Evolutionary conservation across 2,888 invertebrate genomes (phyloP).

Genomic region (Dioctria rufipes): DNA sequence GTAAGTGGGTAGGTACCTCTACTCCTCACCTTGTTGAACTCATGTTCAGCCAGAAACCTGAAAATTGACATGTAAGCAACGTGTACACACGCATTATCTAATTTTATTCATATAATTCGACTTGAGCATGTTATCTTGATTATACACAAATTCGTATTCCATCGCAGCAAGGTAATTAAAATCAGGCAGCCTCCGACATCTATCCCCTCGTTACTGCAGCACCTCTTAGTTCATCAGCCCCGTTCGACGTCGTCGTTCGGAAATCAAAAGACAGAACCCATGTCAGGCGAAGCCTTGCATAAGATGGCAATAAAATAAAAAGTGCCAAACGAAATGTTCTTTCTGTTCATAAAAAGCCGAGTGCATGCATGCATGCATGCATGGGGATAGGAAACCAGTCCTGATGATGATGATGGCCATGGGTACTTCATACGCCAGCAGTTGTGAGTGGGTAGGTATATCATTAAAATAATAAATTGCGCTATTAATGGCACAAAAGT

Average conservation of each 20-base stretch:
- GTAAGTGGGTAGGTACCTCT: no score
- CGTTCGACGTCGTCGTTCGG: not conserved
- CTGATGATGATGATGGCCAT: not conserved
- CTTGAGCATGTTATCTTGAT: conserved; percentile 34
- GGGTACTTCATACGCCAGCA: conserved; percentile 21
- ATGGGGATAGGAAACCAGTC: not conserved
- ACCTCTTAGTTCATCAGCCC: no score
- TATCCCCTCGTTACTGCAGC: no score
- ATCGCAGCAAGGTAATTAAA: conserved; percentile 30
- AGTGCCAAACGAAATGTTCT: not conserved
- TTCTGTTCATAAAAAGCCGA: conserved; percentile 2
- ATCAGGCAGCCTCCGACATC: not conserved
- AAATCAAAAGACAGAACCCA: not conserved
- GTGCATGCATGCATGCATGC: conserved; percentile 27
- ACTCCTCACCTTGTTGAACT: not conserved
- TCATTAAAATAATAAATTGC: conserved; percentile 59
- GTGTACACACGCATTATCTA: conserved; percentile 26
- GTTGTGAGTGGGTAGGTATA: conserved; percentile 24
- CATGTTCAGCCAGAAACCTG: conserved; percentile 30
- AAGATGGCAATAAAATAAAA: conserved; percentile 11
- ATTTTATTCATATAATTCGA: conserved; percentile 30
- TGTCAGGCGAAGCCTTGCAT: not conserved
- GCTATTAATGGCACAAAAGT: conserved; percentile 57
- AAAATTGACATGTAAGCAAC: conserved; percentile 29
- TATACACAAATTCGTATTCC: conserved; percentile 35